A percentile compares a stretch with the other conserved stretches of the same genome.
Conservation (phyloP, 2,888 invertebrate genomes). For the Eurois occulta region DNA sequence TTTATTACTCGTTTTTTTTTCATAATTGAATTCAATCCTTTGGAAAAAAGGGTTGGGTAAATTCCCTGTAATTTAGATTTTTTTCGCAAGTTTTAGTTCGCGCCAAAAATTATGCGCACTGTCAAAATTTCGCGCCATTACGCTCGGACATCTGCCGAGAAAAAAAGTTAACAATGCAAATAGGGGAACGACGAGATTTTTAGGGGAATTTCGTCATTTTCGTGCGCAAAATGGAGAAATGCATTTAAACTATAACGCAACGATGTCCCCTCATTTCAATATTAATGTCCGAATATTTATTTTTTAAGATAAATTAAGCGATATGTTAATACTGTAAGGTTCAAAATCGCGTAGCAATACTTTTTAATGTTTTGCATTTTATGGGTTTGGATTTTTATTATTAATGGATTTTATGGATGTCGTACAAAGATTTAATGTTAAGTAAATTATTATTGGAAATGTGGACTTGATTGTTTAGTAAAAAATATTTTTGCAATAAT, state of each 20-base stretch:
- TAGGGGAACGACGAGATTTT: slow-evolving; percentile 88
- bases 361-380: slow-evolving; percentile 75
- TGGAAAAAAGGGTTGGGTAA: slow-evolving; percentile 89
- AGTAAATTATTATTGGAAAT: slow-evolving; percentile 66
- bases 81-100: slow-evolving; percentile 84
- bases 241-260: slow-evolving; percentile 88
- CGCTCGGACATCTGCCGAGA: slow-evolving; percentile 86
- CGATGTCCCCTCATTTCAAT: slow-evolving; percentile 87
- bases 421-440: slow-evolving; percentile 64
- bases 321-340: slow-evolving; percentile 59
- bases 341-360: slow-evolving; percentile 65
- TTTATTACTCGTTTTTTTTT: slow-evolving; percentile 81
- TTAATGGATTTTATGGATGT: slow-evolving; percentile 73
- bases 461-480: slow-evolving; percentile 42
- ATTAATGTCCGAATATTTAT: slow-evolving; percentile 79
- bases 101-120: slow-evolving; percentile 87
- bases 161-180: slow-evolving; percentile 89
- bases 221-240: slow-evolving; percentile 85
- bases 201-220: slow-evolving; percentile 88
- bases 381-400: slow-evolving; percentile 77
- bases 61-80: slow-evolving; percentile 84
- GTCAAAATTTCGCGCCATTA: slow-evolving; percentile 90
- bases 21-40: slow-evolving; percentile 90
- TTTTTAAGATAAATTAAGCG: slow-evolving; percentile 56
- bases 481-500: neutral